phyloP scores from a whole-genome alignment of 2,888 invertebrate species.

The Sycophila texana region DNA sequence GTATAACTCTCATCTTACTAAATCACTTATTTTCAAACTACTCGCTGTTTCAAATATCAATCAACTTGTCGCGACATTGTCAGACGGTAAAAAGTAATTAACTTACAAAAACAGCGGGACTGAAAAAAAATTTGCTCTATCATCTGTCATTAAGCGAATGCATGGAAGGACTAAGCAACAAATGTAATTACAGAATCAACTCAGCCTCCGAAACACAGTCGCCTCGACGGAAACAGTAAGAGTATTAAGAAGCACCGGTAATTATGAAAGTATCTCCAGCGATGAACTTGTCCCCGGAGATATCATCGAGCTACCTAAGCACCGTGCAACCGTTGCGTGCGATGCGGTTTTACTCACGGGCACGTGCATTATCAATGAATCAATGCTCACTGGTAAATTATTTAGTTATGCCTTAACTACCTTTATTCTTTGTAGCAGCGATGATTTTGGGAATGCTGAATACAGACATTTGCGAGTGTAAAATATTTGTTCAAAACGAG shows the following conservation, averaged over 20 bases:
- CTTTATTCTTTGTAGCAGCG: too few relatives aligned
- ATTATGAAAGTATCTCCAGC: slow-evolving; percentile 77
- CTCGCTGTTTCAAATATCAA: too few relatives aligned
- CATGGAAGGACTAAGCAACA: neutral
- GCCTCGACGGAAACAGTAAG: slow-evolving; percentile 77
- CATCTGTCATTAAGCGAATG: too few relatives aligned
- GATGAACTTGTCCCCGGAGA: slow-evolving; percentile 90
- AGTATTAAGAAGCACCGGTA: slow-evolving; percentile 75
- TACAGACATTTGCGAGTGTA: too few relatives aligned
- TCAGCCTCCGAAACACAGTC: slow-evolving; percentile 75
- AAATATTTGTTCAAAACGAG: too few relatives aligned
- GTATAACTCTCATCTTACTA: too few relatives aligned
- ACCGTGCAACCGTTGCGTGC: slow-evolving; percentile 84
- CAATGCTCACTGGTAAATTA: slow-evolving; percentile 90
- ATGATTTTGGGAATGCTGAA: too few relatives aligned
- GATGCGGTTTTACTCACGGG: slow-evolving; percentile 92
- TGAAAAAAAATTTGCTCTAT: too few relatives aligned
- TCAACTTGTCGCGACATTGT: too few relatives aligned
- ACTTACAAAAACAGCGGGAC: too few relatives aligned
- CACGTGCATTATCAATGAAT: slow-evolving; percentile 94
- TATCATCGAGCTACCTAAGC: slow-evolving; percentile 86
- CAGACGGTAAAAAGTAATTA: too few relatives aligned
- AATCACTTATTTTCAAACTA: too few relatives aligned
- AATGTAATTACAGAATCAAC: slow-evolving; percentile 72
- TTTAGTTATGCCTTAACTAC: neutral